A percentile compares a stretch with the other conserved stretches of the same genome.
Evolutionary conservation across 2,888 invertebrate genomes (phyloP).

Genomic region (Pseudococcus viburni): DNA sequence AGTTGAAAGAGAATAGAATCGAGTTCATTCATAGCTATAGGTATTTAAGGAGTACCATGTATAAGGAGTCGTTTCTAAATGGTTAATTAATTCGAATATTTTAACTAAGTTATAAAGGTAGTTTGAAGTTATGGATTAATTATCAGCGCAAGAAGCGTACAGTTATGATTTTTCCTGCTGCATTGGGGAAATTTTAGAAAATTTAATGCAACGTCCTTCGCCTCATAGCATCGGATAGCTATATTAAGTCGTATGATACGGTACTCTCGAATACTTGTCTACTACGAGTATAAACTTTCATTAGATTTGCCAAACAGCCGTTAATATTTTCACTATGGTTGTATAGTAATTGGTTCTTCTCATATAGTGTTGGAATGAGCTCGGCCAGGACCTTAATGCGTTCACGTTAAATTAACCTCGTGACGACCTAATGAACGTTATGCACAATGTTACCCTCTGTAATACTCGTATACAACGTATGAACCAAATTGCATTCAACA

Average conservation of each 20-base stretch:
- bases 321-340: not conserved
- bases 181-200: not conserved
- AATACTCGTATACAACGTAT: not conserved
- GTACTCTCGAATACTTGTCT: not conserved
- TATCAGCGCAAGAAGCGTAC: not conserved
- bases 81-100: conserved; percentile 31
- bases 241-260: conserved; percentile 2
- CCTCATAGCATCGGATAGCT: not conserved
- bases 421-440: conserved; percentile 1
- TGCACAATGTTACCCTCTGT: not conserved
- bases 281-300: conserved; percentile 8
- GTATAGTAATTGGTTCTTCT: conserved; percentile 27
- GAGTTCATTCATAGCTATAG: not conserved
- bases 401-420: conserved; percentile 24
- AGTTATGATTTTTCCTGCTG: not conserved
- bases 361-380: not conserved
- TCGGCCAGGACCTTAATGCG: conserved; percentile 11
- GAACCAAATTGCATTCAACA: conserved; percentile 26
- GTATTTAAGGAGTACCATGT: not conserved
- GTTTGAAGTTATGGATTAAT: conserved; percentile 13
- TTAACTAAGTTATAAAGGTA: not conserved
- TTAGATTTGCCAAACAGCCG: conserved; percentile 4
- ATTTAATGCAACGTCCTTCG: conserved; percentile 4
- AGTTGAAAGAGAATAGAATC: not conserved
- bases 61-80: not conserved